Conservation (phyloP, 2,113 vertebrate genomes). For the Triplophysa rosa region DNA sequence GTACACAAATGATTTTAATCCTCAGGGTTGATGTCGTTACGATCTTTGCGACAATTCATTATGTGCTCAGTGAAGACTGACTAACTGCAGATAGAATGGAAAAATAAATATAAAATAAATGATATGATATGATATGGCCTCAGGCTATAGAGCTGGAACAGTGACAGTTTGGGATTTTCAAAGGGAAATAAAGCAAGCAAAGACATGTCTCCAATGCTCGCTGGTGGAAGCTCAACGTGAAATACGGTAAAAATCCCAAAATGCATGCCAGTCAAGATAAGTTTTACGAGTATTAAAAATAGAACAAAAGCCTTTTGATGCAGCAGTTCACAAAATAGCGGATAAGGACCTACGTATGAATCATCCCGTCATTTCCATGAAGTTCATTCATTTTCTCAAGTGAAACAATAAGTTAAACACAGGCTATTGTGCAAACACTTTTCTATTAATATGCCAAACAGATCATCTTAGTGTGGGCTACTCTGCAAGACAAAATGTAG, state of each 20-base stretch:
- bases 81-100: slow-evolving; percentile 32
- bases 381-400: too few species aligned
- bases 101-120: slow-evolving; percentile 32
- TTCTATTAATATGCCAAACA: not conserved
- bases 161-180: slow-evolving; percentile 28
- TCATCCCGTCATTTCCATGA: not conserved
- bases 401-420: not conserved
- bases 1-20: slow-evolving; percentile 30
- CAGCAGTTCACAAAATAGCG: not conserved
- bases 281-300: not conserved
- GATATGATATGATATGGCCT: slow-evolving; percentile 33
- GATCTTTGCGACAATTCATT: slow-evolving; percentile 7
- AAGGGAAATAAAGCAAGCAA: slow-evolving; percentile 32
- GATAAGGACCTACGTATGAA: not conserved
- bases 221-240: not conserved
- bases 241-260: slow-evolving; percentile 6
- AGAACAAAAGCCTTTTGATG: slow-evolving; percentile 9
- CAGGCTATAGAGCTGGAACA: slow-evolving; percentile 32
- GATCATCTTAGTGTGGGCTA: not conserved
- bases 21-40: slow-evolving; percentile 28
- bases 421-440: not conserved
- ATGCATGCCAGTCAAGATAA: not conserved
- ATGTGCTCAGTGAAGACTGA: slow-evolving; percentile 23
- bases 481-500: not conserved
- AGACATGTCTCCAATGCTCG: not conserved